These are phyloP conservation scores for Nomada flava DNA, from an alignment of 2,888 invertebrate species.

Conservation along the genomic window DNA sequence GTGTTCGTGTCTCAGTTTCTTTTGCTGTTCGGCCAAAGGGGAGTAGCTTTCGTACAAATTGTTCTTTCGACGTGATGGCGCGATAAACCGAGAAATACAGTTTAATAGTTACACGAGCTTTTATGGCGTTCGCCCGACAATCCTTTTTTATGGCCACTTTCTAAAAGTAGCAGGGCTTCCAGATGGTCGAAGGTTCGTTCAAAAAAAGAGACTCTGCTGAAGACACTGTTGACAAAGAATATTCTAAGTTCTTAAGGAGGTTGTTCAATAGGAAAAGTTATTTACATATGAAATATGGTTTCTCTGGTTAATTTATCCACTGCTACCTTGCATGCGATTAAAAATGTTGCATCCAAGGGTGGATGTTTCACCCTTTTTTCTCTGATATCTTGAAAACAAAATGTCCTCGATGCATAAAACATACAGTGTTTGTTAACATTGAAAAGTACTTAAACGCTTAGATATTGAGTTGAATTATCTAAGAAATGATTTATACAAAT, in stretches of 20 bases:
- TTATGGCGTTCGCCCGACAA: slow-evolving; percentile 11
- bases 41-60: slow-evolving; percentile 39
- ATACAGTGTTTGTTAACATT: too few relatives aligned
- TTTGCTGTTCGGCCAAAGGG: neutral
- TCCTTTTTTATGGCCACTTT: slow-evolving; percentile 37
- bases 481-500: neutral
- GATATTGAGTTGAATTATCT: too few relatives aligned
- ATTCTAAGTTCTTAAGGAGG: slow-evolving; percentile 14
- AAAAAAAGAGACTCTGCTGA: neutral
- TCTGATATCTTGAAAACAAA: too few relatives aligned
- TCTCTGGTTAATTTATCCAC: too few relatives aligned
- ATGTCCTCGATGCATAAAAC: too few relatives aligned
- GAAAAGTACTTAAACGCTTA: too few relatives aligned
- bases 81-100: slow-evolving; percentile 40
- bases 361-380: neutral
- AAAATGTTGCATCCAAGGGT: too few relatives aligned
- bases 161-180: slow-evolving; percentile 12
- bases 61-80: slow-evolving; percentile 27
- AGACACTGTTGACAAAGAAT: slow-evolving; percentile 1
- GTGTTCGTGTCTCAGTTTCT: neutral
- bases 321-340: too few relatives aligned
- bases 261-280: neutral
- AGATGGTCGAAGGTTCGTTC: slow-evolving; percentile 1
- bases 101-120: slow-evolving; percentile 41
- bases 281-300: too few relatives aligned